Base-by-base conservation (phyloP, 2,113 vertebrate genomes). In the Myrmecophaga tridactyla region DNA sequence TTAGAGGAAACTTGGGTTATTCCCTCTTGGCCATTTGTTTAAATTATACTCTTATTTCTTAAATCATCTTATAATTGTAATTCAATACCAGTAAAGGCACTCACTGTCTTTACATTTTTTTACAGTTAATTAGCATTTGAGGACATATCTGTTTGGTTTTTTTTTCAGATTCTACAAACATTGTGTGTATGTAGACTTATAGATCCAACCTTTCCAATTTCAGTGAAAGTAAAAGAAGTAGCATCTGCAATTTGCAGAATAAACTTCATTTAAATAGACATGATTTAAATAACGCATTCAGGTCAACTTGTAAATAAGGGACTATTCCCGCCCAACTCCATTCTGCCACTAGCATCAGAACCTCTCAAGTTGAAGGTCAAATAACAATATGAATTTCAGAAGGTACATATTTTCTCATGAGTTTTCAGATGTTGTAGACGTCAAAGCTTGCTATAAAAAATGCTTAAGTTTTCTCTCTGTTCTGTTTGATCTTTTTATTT, bases 231-330 rank as follows among this genome's bases (percentile, higher is more conserved):
- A 82, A 92, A 94, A 78, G 90, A 48, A 72, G 67, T 1, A 41
- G 88, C 80, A 69, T 48, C 73, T 76, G 31, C 63, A 69, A 86
- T 86, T 94, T 95, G 90, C 9, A 81, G 82, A 97, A 91, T 73
- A 91, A 95, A 90, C n/a, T 58, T 62, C 60, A 83, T 86, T 92
- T 36, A 94, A 95, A 94, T 58, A 78, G 77, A 84, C 29, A 84
- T 39, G 41, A 95, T 96, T 96, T 94, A 96, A 97, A 96, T 96
- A 95, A 89, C 58, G 86, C n/a, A 58, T 70, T 96, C 86, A 70
- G 95, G 96, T 97, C 86, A 96, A 72, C 78, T 73, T 95, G 46
- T 58, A 92, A 95, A 78, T 43, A 80, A 73, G 85, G n/a, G n/a
- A n/a, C n/a, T n/a, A n/a, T 63, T 39, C 85, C 63, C 43, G 81